phyloP scores from a whole-genome alignment of 2,888 invertebrate species.

The Cephus rjabovi region DNA sequence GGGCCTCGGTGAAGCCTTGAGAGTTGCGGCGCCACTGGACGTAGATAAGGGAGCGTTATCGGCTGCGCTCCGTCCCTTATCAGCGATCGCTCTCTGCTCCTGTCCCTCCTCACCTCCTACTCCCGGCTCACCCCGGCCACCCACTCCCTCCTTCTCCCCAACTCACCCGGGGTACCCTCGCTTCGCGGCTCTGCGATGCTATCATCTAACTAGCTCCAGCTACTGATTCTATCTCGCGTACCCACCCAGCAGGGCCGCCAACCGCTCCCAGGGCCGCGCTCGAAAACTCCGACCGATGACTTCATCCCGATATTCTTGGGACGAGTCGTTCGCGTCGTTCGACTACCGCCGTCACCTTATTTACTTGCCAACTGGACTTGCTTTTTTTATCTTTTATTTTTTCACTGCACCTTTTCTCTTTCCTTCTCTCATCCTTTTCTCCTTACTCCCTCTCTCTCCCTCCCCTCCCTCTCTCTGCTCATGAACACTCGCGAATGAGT shows the following conservation, averaged over 20 bases:
- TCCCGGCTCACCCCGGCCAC: conserved; percentile 41
- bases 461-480: not conserved
- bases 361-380: not conserved
- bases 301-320: conserved; percentile 12
- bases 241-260: conserved; percentile 55
- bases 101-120: conserved; percentile 50
- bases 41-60: conserved; percentile 66
- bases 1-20: conserved; percentile 53
- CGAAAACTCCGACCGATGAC: conserved; percentile 38
- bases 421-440: not conserved
- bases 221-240: conserved; percentile 69
- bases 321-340: conserved; percentile 7
- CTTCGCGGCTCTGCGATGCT: conserved; percentile 68
- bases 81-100: conserved; percentile 68
- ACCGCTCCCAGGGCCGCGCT: conserved; percentile 41
- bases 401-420: not conserved
- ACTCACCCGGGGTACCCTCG: conserved; percentile 48
- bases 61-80: conserved; percentile 63
- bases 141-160: conserved; percentile 36
- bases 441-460: not conserved
- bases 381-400: not conserved
- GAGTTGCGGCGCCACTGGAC: conserved; percentile 66
- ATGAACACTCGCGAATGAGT: not conserved
- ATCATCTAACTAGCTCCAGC: conserved; percentile 73
- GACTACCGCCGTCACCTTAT: not conserved